Base-by-base conservation (phyloP, 2,888 invertebrate species). In the Brenthis daphne region DNA sequence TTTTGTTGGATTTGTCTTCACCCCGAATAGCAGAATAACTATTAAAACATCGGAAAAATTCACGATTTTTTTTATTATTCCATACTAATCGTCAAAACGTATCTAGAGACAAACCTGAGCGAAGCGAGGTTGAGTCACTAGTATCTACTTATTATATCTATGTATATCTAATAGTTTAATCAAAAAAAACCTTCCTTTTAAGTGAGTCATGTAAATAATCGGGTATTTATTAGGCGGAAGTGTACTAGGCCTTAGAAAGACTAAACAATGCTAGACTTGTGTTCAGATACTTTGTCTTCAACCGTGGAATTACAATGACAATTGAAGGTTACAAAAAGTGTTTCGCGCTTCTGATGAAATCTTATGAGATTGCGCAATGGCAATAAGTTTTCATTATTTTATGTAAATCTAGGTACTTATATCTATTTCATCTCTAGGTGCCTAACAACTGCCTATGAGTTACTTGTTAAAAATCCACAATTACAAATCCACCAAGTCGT, bases 291-390 rank as follows among this genome's bases (percentile, higher is more conserved):
- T 63, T 63, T 63, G 63, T 63, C 53, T 53, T 37, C 16, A 14
- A 43, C 51, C 63, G 63, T 63, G 63, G 63, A 53, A 63, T 63
- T 63, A 63, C 33, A 63, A 20, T 51, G 63, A 53, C 63, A 63
- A 63, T 63, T 63, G 63, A 63, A 63, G 53, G 63, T 63, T 53
- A 63, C 53, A 63, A 53, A 53, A 63, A 63, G 16, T 33, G 53
- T 63, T 63, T 63, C 60, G 51, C 20, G 51, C 16, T 53, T 33
- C 51, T 63, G 63, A 53, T 53, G 63, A 63, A 63, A 63, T 63
- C 33, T 63, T 37, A 37, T 37, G 16, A 63, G 51, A 53, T 37
- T 37, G n/a, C 16, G 6, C 29, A 12, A 8, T n/a, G 51, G 14
- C 20, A 8, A 20, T 5, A 20, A 3, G 24, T 54, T 20, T 14